These are phyloP conservation scores for Acanthopagrus latus DNA, from an alignment of 2,797 vertebrate genomes.

Conservation along the genomic window DNA sequence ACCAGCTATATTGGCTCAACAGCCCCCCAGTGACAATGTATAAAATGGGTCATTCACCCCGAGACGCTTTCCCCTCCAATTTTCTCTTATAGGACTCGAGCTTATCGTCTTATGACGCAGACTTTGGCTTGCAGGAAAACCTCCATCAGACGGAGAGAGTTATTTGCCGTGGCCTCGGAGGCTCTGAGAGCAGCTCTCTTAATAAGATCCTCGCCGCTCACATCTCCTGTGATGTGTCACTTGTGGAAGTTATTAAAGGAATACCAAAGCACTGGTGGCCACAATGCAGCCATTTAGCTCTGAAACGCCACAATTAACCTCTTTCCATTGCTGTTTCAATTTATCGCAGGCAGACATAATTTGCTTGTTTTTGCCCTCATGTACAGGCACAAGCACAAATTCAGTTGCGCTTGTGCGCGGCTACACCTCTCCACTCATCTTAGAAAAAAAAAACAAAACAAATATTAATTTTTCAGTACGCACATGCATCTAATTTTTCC, in stretches of 20 bases:
- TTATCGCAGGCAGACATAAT: neutral
- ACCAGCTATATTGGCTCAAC: constrained; percentile 20
- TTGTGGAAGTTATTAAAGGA: constrained; percentile 40
- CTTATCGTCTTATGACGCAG: constrained; percentile 45
- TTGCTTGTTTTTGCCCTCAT: neutral
- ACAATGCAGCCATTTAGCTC: constrained; percentile 16
- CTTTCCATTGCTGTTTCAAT: constrained; percentile 2
- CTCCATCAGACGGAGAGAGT: constrained; percentile 50
- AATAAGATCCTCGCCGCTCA: constrained; percentile 38
- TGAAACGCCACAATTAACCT: neutral
- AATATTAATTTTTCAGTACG: constrained; percentile 36
- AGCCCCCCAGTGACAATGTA: constrained; percentile 35
- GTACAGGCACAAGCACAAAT: constrained; percentile 16
- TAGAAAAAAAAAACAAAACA: constrained; percentile 46
- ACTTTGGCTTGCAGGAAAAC: constrained; percentile 47
- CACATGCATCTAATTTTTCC: constrained; percentile 34
- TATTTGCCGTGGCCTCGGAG: constrained; percentile 49
- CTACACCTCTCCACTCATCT: constrained; percentile 23
- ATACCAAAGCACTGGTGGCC: neutral
- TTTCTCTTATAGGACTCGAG: constrained; percentile 40
- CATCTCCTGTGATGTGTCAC: constrained; percentile 39
- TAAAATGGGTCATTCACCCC: constrained; percentile 52
- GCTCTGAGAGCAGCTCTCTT: constrained; percentile 38
- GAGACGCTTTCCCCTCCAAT: constrained; percentile 36
- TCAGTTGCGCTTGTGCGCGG: constrained; percentile 11